phyloP scores from a whole-genome alignment of 2,888 invertebrate genomes.

The Pherbina coryleti region DNA sequence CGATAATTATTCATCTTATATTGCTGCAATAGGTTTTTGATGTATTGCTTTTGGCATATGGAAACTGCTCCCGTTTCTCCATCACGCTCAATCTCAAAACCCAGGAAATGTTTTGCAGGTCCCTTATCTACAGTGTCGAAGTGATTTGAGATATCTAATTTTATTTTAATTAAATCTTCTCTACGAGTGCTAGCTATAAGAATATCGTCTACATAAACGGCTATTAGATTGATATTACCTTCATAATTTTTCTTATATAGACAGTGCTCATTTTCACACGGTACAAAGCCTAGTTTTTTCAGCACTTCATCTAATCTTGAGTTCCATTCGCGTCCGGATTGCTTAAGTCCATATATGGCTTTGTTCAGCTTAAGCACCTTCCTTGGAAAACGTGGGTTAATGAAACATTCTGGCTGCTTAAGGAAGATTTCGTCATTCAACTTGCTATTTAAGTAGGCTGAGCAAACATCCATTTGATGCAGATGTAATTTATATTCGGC shows the following conservation, averaged over 20 bases:
- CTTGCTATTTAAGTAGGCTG: conserved; percentile 49
- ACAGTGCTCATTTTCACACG: too few relatives aligned
- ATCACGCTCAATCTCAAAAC: conserved; percentile 44
- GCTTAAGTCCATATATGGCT: conserved; percentile 50
- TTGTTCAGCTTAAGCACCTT: conserved; percentile 42
- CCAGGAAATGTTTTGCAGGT: conserved; percentile 42
- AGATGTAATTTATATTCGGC: conserved; percentile 44
- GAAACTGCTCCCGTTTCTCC: conserved; percentile 41
- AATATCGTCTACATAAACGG: too few relatives aligned
- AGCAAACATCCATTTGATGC: conserved; percentile 47
- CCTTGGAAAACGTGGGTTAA: conserved; percentile 14
- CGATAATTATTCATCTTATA: conserved; percentile 35
- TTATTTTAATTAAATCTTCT: conserved; percentile 37
- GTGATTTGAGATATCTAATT: conserved; percentile 33
- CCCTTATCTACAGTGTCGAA: conserved; percentile 44
- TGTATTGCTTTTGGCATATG: conserved; percentile 43
- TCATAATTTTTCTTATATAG: too few relatives aligned
- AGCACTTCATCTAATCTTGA: conserved; percentile 39
- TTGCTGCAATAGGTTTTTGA: conserved; percentile 35
- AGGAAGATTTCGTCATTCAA: conserved; percentile 46
- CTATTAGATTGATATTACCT: too few relatives aligned
- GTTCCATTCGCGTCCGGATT: conserved; percentile 49
- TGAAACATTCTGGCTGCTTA: conserved; percentile 44
- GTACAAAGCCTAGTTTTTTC: too few relatives aligned
- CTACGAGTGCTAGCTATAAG: conserved; percentile 40